Evolutionary conservation across 2,797 vertebrate species (phyloP), one percentile per base, ranked within the genome.

Genomic region (Ptychadena robeensis): DNA sequence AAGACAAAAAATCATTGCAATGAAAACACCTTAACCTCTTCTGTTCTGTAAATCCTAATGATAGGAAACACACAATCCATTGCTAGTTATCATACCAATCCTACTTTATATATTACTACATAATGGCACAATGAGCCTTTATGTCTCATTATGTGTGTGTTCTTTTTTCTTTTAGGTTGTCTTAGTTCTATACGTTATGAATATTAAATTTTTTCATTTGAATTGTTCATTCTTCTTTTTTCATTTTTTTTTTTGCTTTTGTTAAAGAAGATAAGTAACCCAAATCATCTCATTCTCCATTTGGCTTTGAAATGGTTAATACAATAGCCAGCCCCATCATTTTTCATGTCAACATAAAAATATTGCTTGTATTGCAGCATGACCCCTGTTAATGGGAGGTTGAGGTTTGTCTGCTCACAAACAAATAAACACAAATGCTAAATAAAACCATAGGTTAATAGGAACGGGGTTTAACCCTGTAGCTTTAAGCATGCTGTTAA

Each of bases 1-100:
- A 91, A 93, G 90, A 86, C 86, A 88, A 87, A 90, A n/a, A 90
- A 91, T 90, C 88, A 88, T 86, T 89, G 88, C 88, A 92, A 91
- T 27, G 22, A 35, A 14, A 79, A 12, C 28, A 25, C 8, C 6
- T 69, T 68, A 69, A 79, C 76, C 65, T 40, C 32, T 59, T 35
- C 2, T 53, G 44, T 7, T 53, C 44, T 53, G 3, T 53, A 53
- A 53, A 53, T 53, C 9, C 9, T 3, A 9, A n/a, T n/a, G n/a
- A n/a, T n/a, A n/a, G n/a, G n/a, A n/a, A n/a, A n/a, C n/a, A n/a
- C n/a, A n/a, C n/a, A n/a, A n/a, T n/a, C n/a, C n/a, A n/a, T n/a
- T n/a, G n/a, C n/a, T n/a, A n/a, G n/a, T n/a, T n/a, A n/a, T n/a
- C n/a, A n/a, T n/a, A n/a, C 6, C 22, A 73, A 12, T 22, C 34